Percentiles rank a stretch among this genome's conserved stretches.
These are phyloP conservation scores for Hoplostethus mediterraneus DNA, from an alignment of 2,797 vertebrate species.

Conservation along the genomic window DNA sequence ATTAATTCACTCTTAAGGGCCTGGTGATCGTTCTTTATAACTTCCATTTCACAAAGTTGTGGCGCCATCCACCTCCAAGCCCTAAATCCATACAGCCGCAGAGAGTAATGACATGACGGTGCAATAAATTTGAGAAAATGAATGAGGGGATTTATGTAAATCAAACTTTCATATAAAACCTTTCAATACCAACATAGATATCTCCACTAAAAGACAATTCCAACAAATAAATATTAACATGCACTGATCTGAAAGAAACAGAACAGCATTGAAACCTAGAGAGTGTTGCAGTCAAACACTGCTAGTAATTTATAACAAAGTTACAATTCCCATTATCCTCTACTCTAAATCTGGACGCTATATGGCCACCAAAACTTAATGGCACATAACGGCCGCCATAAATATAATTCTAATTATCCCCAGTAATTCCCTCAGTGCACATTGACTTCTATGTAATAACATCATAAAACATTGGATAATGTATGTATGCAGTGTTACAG, in stretches of 20 bases:
- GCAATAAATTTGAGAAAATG: background rate
- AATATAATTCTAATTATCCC: constrained; percentile 64
- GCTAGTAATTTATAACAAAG: constrained; percentile 30
- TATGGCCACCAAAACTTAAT: constrained; percentile 47
- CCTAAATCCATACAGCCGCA: background rate
- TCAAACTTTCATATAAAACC: too few relatives aligned
- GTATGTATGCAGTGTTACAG: constrained; percentile 20
- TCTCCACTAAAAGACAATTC: too few relatives aligned
- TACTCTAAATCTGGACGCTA: constrained; percentile 42
- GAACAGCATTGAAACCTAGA: background rate
- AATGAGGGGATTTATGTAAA: too few relatives aligned
- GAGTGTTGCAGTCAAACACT: background rate
- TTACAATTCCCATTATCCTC: constrained; percentile 22
- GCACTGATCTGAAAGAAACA: background rate
- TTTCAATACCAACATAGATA: too few relatives aligned
- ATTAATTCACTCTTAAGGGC: background rate
- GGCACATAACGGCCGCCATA: constrained; percentile 42
- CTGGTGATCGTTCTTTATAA: background rate
- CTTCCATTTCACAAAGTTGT: background rate
- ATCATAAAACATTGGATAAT: constrained; percentile 55
- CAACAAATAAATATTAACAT: background rate
- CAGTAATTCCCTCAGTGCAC: constrained; percentile 21
- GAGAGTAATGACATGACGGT: background rate
- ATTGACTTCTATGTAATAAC: constrained; percentile 51
- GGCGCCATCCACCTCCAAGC: background rate